Evolutionary conservation across 2,797 vertebrate species (phyloP).

Genomic region (Mycteria americana): DNA sequence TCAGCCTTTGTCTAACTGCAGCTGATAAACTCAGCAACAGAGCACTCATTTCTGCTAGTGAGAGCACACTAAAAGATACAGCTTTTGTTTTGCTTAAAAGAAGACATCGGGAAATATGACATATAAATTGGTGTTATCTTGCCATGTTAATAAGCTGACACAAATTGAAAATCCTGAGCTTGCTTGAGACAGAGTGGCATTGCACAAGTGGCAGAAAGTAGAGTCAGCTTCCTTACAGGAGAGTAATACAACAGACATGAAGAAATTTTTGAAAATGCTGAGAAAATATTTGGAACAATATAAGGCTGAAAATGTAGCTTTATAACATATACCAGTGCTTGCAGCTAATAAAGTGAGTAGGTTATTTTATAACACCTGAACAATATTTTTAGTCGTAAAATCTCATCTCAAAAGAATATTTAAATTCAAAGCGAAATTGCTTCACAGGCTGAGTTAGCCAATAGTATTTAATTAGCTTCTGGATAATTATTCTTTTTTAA

Average conservation of each 20-base stretch:
- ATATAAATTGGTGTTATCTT: not conserved
- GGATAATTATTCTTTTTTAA: conserved; percentile 14
- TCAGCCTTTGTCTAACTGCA: not conserved
- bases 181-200: not conserved
- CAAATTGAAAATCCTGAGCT: not conserved
- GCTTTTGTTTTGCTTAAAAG: not conserved
- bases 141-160: not conserved
- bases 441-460: not conserved
- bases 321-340: not conserved
- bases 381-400: not conserved
- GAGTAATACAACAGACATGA: not conserved
- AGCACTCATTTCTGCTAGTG: not conserved
- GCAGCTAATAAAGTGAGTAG: not conserved
- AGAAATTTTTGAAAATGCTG: not conserved
- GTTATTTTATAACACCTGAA: not conserved
- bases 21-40: not conserved
- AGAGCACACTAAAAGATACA: not conserved
- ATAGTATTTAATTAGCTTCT: conserved; percentile 38
- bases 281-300: not conserved
- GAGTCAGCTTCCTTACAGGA: not conserved
- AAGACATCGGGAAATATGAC: not conserved
- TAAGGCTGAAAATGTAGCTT: not conserved
- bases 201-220: not conserved
- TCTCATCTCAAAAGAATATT: conserved; percentile 21
- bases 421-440: conserved; percentile 19